Base-by-base conservation (phyloP, 2,113 vertebrate genomes). In the Anhinga anhinga region DNA sequence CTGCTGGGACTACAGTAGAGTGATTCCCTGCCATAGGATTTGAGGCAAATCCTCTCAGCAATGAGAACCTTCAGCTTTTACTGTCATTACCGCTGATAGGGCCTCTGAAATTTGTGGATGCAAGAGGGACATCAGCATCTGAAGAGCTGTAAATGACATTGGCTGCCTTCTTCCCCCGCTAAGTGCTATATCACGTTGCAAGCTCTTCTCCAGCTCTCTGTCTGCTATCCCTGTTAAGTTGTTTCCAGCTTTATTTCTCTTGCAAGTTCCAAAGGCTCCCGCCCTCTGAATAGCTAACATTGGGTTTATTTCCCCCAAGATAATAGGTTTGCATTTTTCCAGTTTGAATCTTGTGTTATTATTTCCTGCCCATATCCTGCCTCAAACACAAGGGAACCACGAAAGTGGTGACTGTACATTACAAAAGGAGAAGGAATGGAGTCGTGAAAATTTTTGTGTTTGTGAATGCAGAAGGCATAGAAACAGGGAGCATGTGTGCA, bases 331-430 rank as follows among this genome's bases (percentile, higher is more conserved):
- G 88, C 96, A 97, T 96, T 96, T 95, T 97, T 97, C 67, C 86
- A 93, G 88, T 97, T 95, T 96, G 94, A 96, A 96, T 95, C 91
- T 90, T 89, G 45, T 70, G 82, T 65, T 93, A 89, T 87, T 95
- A 95, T 97, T 97, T 97, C 95, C 95, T 95, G 94, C 29, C 91
- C 82, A 95, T 98, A 95, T 96, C 97, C 96, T 96, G 95, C 84
- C 82, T 95, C 70, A 72, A 95, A 85, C 92, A 95, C 77, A 38
- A 91, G 90, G 86, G 95, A 97, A 59, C 52, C 86, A 90, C 69
- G 63, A 94, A 95, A 86, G 86, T 30, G 19, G 69, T 95, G 96
- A 97, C 91, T 95, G 87, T 93, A 91, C 50, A 70, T 86, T 81
- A 77, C 65, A 92, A 95, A 88, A 91, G 71, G 79, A 94, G 80